Conservation (phyloP, 2,113 vertebrate genomes). For the Calidris pugnax region DNA sequence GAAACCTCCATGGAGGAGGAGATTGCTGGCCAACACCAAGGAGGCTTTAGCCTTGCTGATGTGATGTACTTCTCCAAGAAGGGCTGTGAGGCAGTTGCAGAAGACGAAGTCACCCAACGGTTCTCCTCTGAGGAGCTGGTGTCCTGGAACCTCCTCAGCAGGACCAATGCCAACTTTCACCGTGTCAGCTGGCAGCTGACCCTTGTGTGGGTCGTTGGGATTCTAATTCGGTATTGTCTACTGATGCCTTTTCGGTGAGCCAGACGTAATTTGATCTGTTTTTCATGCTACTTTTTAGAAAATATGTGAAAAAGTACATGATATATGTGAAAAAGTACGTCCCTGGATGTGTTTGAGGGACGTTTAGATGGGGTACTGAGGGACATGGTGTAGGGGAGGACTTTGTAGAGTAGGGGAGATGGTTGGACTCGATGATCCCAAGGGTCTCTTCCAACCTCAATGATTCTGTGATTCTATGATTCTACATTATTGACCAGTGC, state of each 20-base stretch:
- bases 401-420: too few relatives aligned
- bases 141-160: constrained; percentile 93
- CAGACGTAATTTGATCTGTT: accelerated
- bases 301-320: not conserved
- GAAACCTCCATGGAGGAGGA: constrained; percentile 86
- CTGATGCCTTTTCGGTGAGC: constrained; percentile 88
- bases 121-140: constrained; percentile 92
- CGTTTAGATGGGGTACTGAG: too few relatives aligned
- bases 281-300: not conserved
- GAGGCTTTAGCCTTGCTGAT: constrained; percentile 81
- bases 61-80: constrained; percentile 89
- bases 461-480: too few relatives aligned
- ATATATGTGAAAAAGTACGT: too few relatives aligned
- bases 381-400: too few relatives aligned
- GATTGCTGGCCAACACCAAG: constrained; percentile 71
- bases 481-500: not conserved
- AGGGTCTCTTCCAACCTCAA: too few relatives aligned
- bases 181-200: constrained; percentile 85
- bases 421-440: too few relatives aligned
- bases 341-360: too few relatives aligned
- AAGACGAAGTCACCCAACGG: constrained; percentile 88
- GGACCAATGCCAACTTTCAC: constrained; percentile 87
- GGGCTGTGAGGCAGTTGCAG: constrained; percentile 86
- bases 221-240: constrained; percentile 84
- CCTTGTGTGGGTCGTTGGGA: constrained; percentile 84